Evolutionary conservation across 2,113 vertebrate genomes (phyloP).

Genomic region (Stictonetta naevosa): DNA sequence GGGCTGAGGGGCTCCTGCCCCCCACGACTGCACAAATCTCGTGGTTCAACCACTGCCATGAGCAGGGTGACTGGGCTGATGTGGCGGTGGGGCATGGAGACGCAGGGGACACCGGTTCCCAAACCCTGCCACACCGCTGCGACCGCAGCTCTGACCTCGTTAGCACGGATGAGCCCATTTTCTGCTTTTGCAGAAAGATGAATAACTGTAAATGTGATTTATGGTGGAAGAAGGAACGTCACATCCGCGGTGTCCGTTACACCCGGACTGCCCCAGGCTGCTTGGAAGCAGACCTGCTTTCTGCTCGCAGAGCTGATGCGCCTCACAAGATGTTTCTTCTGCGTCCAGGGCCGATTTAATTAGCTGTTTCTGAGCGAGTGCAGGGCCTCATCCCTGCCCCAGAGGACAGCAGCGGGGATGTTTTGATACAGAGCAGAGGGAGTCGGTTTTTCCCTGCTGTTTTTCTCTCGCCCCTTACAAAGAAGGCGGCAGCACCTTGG

Average conservation of each 20-base stretch:
- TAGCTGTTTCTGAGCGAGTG: neutral
- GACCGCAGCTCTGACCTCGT: neutral
- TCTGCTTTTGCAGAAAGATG: neutral
- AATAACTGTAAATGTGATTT: neutral
- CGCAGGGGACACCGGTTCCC: neutral
- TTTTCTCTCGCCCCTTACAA: neutral
- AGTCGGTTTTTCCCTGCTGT: neutral
- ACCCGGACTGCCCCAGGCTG: neutral
- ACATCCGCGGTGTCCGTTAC: neutral
- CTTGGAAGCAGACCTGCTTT: neutral
- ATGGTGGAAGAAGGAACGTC: neutral
- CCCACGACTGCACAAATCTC: neutral
- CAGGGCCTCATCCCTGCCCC: conserved; percentile 2
- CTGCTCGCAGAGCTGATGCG: neutral
- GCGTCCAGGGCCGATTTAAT: conserved; percentile 31
- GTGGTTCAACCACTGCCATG: neutral
- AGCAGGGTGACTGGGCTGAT: neutral
- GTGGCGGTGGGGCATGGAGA: neutral
- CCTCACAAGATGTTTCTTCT: neutral
- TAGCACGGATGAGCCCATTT: neutral
- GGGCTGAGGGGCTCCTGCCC: neutral
- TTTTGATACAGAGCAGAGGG: conserved; percentile 25
- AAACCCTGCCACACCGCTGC: neutral
- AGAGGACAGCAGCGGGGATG: neutral
- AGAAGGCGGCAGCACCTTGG: neutral